A percentile compares a stretch with the other conserved stretches of the same genome.
These are phyloP conservation scores for Aplysina aerophoba DNA, from an alignment of 37 sponge, comb jelly and placozoan species.

Conservation along the genomic window DNA sequence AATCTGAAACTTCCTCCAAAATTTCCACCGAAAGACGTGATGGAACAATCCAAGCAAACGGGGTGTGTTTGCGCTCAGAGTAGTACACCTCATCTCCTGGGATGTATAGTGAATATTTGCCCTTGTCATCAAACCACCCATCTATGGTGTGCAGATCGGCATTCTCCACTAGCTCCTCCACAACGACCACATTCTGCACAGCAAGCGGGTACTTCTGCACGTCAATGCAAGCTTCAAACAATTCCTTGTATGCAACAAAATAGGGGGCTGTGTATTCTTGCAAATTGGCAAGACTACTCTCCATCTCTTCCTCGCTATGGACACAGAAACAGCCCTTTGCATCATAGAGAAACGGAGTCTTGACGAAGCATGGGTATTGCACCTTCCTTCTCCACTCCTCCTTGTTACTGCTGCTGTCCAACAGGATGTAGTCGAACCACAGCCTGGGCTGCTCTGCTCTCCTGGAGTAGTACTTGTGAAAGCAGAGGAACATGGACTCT, in stretches of 20 bases:
- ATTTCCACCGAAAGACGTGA: neutral
- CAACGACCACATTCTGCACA: constrained; percentile 16
- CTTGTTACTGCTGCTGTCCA: neutral
- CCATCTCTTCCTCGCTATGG: constrained; percentile 16
- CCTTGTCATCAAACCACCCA: constrained; percentile 29
- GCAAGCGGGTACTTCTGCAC: constrained; percentile 28
- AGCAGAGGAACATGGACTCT: constrained; percentile 13
- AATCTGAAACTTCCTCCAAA: neutral
- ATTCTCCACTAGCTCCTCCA: constrained; percentile 34
- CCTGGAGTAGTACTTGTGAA: constrained; percentile 41
- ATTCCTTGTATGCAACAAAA: neutral
- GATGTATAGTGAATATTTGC: neutral
- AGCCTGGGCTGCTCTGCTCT: constrained; percentile 12
- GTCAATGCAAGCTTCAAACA: constrained; percentile 22
- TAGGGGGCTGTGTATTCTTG: neutral
- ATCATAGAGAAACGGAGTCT: constrained; percentile 11
- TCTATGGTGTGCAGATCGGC: constrained; percentile 9
- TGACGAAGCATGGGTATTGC: constrained; percentile 35
- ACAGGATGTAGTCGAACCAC: constrained; percentile 13
- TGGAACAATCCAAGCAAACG: neutral
- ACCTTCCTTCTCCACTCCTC: neutral
- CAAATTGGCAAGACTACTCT: constrained; percentile 1
- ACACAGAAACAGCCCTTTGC: neutral
- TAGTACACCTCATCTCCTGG: neutral
- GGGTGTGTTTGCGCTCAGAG: neutral